These are phyloP conservation scores for Harpalus rufipes DNA, from an alignment of 2,888 invertebrate genomes.

Conservation along the genomic window DNA sequence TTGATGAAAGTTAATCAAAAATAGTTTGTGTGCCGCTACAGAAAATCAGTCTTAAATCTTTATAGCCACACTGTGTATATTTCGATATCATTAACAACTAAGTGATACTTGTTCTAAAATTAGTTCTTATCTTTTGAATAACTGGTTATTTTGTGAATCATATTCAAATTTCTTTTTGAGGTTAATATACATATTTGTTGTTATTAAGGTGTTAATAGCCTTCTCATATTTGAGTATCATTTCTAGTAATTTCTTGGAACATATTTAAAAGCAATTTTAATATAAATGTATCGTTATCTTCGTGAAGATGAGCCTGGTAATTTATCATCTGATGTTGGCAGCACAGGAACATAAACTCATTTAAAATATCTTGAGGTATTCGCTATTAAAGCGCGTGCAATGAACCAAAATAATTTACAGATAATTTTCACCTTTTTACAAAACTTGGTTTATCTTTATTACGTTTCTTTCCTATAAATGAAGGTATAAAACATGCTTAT, in stretches of 20 bases:
- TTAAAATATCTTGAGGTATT: conserved; percentile 43
- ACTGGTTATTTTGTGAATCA: neutral
- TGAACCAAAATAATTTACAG: conserved; percentile 46
- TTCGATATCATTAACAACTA: neutral
- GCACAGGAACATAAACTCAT: conserved; percentile 31
- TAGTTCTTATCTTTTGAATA: neutral
- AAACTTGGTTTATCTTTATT: conserved; percentile 17
- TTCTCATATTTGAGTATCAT: neutral
- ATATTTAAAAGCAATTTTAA: conserved; percentile 42
- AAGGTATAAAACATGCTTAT: conserved; percentile 24
- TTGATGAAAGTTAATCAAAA: no score
- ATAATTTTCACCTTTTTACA: conserved; percentile 33
- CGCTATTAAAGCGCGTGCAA: conserved; percentile 35
- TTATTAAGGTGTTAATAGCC: conserved; percentile 20
- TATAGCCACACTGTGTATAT: no score
- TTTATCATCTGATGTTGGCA: conserved; percentile 40
- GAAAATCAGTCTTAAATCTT: no score
- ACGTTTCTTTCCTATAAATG: neutral
- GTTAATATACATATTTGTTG: neutral
- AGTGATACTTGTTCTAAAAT: neutral
- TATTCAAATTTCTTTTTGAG: neutral
- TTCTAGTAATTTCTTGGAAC: neutral
- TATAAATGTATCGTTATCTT: conserved; percentile 34
- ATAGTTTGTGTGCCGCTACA: no score
- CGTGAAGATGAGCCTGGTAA: conserved; percentile 21